Evolutionary conservation across 2,113 vertebrate species (phyloP).

Genomic region (Uria aalge): DNA sequence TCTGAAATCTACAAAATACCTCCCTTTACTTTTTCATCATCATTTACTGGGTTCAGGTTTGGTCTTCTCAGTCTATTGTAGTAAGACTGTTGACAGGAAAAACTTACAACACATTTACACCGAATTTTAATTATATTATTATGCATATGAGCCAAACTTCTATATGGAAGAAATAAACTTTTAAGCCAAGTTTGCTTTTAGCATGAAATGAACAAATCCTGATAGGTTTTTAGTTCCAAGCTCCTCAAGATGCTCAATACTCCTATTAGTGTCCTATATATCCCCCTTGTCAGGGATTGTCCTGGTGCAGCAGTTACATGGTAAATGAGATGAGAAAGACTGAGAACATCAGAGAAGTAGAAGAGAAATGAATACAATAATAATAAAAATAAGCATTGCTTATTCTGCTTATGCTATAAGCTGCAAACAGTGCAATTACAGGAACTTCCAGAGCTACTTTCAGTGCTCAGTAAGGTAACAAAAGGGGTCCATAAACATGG

Average conservation of each 20-base stretch:
- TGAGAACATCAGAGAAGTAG: background rate
- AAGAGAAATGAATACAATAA: background rate
- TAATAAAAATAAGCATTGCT: background rate
- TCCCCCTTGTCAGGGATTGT: background rate
- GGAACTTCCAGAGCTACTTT: background rate
- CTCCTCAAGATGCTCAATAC: background rate
- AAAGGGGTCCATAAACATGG: background rate
- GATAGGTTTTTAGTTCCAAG: background rate
- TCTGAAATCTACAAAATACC: background rate
- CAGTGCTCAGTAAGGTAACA: background rate
- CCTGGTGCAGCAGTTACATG: background rate
- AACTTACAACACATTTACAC: background rate
- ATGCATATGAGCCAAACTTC: background rate
- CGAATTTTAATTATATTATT: background rate
- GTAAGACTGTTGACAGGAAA: background rate
- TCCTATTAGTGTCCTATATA: background rate
- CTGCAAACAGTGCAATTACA: background rate
- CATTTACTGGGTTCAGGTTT: background rate
- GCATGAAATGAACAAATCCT: background rate
- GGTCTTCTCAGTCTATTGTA: background rate
- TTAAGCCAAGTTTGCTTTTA: background rate
- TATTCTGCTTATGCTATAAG: background rate
- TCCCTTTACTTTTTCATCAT: background rate
- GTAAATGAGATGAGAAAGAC: background rate
- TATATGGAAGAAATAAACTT: background rate